Evolutionary conservation across 37 sponge, comb jelly and placozoan species (phyloP).

Genomic region (Corticium candelabrum): DNA sequence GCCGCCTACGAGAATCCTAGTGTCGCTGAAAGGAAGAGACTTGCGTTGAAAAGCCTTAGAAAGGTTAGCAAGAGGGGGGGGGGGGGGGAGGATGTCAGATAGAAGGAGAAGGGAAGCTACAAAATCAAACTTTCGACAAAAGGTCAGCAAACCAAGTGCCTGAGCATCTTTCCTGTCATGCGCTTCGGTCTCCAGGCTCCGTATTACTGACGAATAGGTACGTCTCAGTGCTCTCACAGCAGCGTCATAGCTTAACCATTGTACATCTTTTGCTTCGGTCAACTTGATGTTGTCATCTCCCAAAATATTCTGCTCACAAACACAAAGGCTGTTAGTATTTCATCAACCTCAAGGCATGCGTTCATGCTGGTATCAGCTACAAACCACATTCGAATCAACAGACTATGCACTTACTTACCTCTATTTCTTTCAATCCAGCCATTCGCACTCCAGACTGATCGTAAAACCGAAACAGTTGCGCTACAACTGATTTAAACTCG

Average conservation of each 20-base stretch:
- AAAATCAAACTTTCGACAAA: conserved; percentile 10
- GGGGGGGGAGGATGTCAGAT: not conserved
- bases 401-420: too few species aligned
- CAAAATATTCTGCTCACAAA: conserved; percentile 18
- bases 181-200: conserved; percentile 17
- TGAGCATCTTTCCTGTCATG: conserved; percentile 27
- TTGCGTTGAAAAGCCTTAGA: conserved; percentile 15
- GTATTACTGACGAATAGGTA: conserved; percentile 6
- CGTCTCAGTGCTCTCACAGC: conserved; percentile 21
- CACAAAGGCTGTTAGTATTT: too few species aligned
- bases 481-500: not conserved
- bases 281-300: conserved; percentile 21
- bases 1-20: too few species aligned
- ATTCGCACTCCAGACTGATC: not conserved
- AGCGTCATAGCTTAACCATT: conserved; percentile 28
- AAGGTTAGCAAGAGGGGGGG: conserved; percentile 5
- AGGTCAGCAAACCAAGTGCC: conserved; percentile 20
- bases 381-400: too few species aligned
- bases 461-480: not conserved
- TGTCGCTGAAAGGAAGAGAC: too few species aligned
- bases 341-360: too few species aligned
- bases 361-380: too few species aligned
- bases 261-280: conserved; percentile 16
- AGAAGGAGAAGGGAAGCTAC: conserved; percentile 12
- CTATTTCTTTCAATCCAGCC: conserved; percentile 28